These are phyloP conservation scores for Sclerodermus sp. DNA, from an alignment of 2,888 invertebrate genomes.

Conservation along the genomic window DNA sequence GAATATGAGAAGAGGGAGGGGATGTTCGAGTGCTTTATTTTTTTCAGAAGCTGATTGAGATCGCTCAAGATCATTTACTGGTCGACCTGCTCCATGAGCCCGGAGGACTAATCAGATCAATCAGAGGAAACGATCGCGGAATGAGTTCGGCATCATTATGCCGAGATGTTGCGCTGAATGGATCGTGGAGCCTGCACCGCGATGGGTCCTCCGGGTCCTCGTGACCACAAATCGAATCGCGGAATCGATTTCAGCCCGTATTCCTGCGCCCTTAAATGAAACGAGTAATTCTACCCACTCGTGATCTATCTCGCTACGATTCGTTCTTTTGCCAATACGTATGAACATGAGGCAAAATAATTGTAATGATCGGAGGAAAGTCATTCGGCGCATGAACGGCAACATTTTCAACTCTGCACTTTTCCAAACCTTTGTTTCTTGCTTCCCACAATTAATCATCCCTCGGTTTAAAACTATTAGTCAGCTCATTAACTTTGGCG, in stretches of 20 bases:
- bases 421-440: conserved; percentile 2
- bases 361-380: too few relatives aligned
- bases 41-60: conserved; percentile 57
- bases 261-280: conserved; percentile 16
- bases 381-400: too few relatives aligned
- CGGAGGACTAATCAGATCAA: conserved; percentile 56
- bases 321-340: too few relatives aligned
- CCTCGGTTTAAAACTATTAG: conserved; percentile 31
- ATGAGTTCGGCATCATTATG: conserved; percentile 48
- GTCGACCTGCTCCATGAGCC: conserved; percentile 39
- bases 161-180: conserved; percentile 13
- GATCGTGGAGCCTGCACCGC: conserved; percentile 6
- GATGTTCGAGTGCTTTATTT: conserved; percentile 36
- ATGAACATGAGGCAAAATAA: too few relatives aligned
- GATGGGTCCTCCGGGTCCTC: conserved; percentile 29
- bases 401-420: too few relatives aligned
- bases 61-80: conserved; percentile 52
- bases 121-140: conserved; percentile 49
- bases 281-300: not conserved
- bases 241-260: conserved; percentile 39
- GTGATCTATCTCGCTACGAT: too few relatives aligned
- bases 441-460: conserved; percentile 33
- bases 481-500: conserved; percentile 27
- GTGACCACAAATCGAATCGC: conserved; percentile 50
- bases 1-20: conserved; percentile 3